These are phyloP conservation scores for Pelecanus crispus DNA, from an alignment of 2,113 vertebrate genomes.

Conservation along the genomic window DNA sequence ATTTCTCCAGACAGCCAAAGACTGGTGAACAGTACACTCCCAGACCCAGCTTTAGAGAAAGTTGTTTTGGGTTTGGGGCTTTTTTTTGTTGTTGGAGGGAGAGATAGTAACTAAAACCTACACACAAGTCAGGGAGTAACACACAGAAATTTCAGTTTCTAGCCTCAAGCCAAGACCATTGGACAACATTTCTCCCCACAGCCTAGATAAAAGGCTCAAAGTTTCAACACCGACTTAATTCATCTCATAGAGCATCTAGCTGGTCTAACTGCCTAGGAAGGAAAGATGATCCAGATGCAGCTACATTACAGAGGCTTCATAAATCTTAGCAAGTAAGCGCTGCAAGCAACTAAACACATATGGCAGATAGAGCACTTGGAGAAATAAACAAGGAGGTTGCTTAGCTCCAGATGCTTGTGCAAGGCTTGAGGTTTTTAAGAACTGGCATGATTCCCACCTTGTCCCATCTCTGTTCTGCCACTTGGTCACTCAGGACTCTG, in stretches of 20 bases:
- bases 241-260: background rate
- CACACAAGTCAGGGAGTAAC: background rate
- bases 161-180: background rate
- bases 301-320: background rate
- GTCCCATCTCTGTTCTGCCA: background rate
- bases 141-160: background rate
- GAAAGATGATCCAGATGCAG: background rate
- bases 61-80: accelerated
- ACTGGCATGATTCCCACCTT: background rate
- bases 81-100: background rate
- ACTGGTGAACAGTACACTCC: background rate
- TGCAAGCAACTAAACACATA: background rate
- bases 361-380: background rate
- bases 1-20: background rate
- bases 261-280: background rate
- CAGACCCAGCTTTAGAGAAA: background rate
- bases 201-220: background rate
- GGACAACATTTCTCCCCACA: background rate
- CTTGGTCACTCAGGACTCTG: background rate
- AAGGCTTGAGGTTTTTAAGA: background rate
- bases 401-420: background rate
- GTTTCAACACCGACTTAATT: background rate
- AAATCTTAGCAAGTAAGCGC: background rate
- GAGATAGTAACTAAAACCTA: background rate
- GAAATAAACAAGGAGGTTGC: background rate